Evolutionary conservation across 2,888 invertebrate genomes (phyloP).

Genomic region (Cylindroiulus punctatus): DNA sequence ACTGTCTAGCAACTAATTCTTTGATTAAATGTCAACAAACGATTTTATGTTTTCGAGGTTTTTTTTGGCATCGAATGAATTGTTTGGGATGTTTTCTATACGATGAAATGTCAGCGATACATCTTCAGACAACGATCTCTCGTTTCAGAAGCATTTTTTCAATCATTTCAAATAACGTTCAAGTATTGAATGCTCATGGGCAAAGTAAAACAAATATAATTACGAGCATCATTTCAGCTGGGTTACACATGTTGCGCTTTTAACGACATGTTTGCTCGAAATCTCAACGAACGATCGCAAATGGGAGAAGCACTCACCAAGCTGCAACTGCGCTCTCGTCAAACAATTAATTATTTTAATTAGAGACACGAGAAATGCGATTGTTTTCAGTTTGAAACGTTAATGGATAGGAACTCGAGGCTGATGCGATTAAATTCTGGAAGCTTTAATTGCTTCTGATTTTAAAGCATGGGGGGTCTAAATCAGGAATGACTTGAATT

Average conservation of each 20-base stretch:
- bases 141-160: neutral
- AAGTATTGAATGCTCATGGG: constrained; percentile 31
- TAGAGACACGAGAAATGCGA: constrained; percentile 24
- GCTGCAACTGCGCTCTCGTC: neutral
- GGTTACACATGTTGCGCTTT: constrained; percentile 25
- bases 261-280: constrained; percentile 34
- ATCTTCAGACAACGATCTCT: neutral
- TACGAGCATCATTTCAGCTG: constrained; percentile 8
- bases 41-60: neutral
- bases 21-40: constrained; percentile 32
- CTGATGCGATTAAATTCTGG: constrained; percentile 11
- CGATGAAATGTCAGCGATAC: neutral
- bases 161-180: constrained; percentile 3
- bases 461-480: neutral
- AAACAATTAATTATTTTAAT: constrained; percentile 38
- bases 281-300: neutral
- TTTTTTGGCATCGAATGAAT: neutral
- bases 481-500: neutral
- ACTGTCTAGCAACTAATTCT: neutral
- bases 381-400: constrained; percentile 33
- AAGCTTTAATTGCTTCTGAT: constrained; percentile 1
- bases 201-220: constrained; percentile 42
- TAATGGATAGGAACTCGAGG: constrained; percentile 16
- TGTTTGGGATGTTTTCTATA: neutral
- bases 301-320: no score